Base-by-base conservation (phyloP, 1,140 invertebrate species). In the Atta texana region DNA sequence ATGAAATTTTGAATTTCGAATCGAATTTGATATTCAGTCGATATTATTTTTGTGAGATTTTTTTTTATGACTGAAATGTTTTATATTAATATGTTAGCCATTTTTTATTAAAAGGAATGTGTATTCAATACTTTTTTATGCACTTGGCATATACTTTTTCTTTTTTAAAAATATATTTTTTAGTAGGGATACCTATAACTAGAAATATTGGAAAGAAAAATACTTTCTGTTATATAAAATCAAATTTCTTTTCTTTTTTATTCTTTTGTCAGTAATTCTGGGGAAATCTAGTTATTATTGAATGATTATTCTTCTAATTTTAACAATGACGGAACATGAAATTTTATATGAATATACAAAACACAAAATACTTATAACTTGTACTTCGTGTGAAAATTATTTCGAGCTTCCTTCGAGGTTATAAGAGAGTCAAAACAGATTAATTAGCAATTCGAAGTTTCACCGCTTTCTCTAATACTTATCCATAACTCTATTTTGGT, bases 371-470 rank as follows among this genome's bases (percentile, higher is more conserved):
- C 39, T 44, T 44, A 7, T 12, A 44, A 44, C 6, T 49, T 14
- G 10, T 21, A 12, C 14, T 49, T 24, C 2, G 7, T 68, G 4
- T 31, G 44, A 31, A 1, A 66, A 0, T 39, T 69, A 44, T 86
- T 59, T 80, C 39, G 12, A 18, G 12, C 21, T 77, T 71, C 6
- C 39, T 71, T 24, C 34, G 18, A 49, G 21, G 2, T 6, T 44
- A 44, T n/a, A 28, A 44, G 14, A 53, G 76, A 39, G 31, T 86
- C 66, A 81, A 81, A n/a, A 53, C 21, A 82, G 14, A 14, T 68
- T 86, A 86, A 86, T 86, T 86, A 86, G 71, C 77, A 86, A 72
- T 86, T 81, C 21, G 59, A 86, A 86, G 63, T 86, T 82, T 71
- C 55, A 21, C 21, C 55, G 64, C 55, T 68, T 68, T 44, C 55